Conservation (phyloP, 2,113 vertebrate genomes). For the Pituophis catenifer region DNA sequence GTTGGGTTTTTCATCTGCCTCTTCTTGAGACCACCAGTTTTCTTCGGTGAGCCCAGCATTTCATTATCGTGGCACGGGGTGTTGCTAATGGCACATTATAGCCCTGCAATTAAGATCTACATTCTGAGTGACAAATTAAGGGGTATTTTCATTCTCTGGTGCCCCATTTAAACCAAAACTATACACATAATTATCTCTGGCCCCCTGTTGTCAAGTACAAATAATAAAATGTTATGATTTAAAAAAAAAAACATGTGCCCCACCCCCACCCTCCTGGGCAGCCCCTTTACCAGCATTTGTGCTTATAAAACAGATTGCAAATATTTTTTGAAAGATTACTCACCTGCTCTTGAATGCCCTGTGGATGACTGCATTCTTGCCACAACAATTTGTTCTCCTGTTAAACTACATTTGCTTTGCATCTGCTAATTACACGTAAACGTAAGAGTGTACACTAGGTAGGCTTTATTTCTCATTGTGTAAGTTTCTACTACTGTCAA, state of each 20-base stretch:
- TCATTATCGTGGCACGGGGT: conserved; percentile 57
- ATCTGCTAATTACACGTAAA: conserved; percentile 39
- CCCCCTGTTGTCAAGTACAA: conserved; percentile 41
- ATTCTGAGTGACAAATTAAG: conserved; percentile 61
- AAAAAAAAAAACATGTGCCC: conserved; percentile 11
- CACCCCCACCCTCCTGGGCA: neutral
- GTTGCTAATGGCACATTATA: conserved; percentile 52
- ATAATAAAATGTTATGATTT: conserved; percentile 38
- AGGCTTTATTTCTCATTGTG: neutral
- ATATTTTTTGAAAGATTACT: conserved; percentile 11
- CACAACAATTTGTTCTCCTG: neutral
- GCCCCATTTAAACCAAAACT: conserved; percentile 59
- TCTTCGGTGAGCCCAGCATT: conserved; percentile 54
- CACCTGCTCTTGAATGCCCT: conserved; percentile 1
- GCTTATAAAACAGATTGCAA: conserved; percentile 37
- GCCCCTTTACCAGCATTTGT: conserved; percentile 11
- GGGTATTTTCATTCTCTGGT: conserved; percentile 51
- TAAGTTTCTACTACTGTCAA: neutral
- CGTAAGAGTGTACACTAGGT: conserved; percentile 26
- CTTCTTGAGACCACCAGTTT: conserved; percentile 38
- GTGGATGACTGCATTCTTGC: conserved; percentile 16
- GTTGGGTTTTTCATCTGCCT: conserved; percentile 32
- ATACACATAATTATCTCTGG: conserved; percentile 50
- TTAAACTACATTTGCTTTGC: neutral
- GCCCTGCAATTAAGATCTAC: conserved; percentile 35